Evolutionary conservation across 2,797 vertebrate genomes (phyloP), one percentile per base, ranked within the genome.

Genomic region (Pelochelys cantorii): DNA sequence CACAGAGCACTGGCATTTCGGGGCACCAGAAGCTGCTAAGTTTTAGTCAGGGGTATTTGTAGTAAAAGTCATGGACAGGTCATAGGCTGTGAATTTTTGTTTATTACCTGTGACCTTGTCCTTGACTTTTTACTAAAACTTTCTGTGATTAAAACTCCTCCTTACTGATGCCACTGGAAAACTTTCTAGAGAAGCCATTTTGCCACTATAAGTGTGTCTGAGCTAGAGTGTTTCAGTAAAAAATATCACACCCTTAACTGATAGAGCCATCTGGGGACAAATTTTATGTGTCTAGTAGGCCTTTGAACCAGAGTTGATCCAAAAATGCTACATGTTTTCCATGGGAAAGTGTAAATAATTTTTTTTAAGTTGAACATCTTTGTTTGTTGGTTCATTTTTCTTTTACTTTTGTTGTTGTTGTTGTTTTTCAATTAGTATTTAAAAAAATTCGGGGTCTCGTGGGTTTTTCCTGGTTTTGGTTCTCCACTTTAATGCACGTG

Each of bases 251-350:
- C 14, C 9, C 20, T 9, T 77, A 11, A 17, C 4, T 0, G 1
- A n/a, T 54, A 56, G 14, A 74, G 42, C 14, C 42, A 75, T 52
- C 4, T 2, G 7, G 22, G 52, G 42, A 65, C 14, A 5, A 5
- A 29, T 68, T n/a, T 25, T 13, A 3, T 0, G 0, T 37, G 1
- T 48, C 23, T 14, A n/a, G 3, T 14, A 75, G 42, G 74, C 7
- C 74, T 75, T 14, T 3, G 5, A 27, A 75, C 27, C n/a, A 68
- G 65, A 34, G 23, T 13, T 48, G 74, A 48, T 75, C 25, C 37
- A 68, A 13, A 15, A 74, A 34, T 57, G 20, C 11, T 54, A 59
- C 1, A 0, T 23, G n/a, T 57, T 62, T 77, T 20, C 84, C 42
- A 1, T 18, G 75, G 60, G 85, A 88, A 88, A 74, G 2, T 20